phyloP scores from a whole-genome alignment of 2,797 vertebrate genomes.

The Acridotheres tristis region DNA sequence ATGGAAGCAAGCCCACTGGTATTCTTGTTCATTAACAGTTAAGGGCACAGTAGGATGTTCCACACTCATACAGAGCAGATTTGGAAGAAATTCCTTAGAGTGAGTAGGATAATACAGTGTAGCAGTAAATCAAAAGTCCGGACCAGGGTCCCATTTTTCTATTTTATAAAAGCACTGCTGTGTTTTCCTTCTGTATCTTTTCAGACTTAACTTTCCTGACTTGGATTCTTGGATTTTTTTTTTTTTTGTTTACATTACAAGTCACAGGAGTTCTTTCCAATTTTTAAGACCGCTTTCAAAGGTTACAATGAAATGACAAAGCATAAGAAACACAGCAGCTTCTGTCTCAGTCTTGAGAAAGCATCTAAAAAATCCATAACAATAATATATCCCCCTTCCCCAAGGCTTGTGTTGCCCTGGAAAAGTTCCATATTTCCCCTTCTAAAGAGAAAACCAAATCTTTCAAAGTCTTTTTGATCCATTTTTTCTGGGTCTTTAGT shows the following conservation, averaged over 20 bases:
- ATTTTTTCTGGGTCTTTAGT: background rate
- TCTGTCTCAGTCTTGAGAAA: background rate
- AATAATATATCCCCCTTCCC: background rate
- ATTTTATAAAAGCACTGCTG: background rate
- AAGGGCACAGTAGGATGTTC: background rate
- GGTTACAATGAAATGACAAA: background rate
- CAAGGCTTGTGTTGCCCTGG: background rate
- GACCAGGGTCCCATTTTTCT: background rate
- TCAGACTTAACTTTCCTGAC: background rate
- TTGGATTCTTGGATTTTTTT: background rate
- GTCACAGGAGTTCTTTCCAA: background rate
- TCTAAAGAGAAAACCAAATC: background rate
- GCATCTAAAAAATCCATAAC: accelerated
- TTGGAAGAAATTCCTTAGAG: background rate
- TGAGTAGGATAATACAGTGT: background rate
- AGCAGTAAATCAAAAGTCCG: background rate
- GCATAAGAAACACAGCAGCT: background rate
- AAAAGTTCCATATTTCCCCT: background rate
- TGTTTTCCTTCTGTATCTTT: background rate
- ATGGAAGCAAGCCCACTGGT: background rate
- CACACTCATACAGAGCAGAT: background rate
- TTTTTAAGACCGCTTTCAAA: background rate
- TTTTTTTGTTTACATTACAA: background rate
- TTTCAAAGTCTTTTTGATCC: background rate
- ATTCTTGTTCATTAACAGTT: background rate